Evolutionary conservation across 2,113 vertebrate species (phyloP).

Genomic region (Osmerus eperlanus): DNA sequence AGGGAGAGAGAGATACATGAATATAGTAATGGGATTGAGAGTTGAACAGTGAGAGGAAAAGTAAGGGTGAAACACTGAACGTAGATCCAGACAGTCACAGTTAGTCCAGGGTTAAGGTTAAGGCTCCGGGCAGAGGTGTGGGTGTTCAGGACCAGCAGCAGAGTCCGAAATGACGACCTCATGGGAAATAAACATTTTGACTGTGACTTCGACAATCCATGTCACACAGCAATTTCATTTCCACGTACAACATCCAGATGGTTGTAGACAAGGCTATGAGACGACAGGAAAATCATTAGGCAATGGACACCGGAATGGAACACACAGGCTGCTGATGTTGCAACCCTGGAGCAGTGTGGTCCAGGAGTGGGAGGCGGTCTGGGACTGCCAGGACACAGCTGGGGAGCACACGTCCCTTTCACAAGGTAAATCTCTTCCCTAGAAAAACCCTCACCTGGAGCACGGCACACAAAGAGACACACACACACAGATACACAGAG

Average conservation of each 20-base stretch:
- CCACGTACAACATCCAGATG: neutral
- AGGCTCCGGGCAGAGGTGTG: too few species aligned
- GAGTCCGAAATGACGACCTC: constrained; percentile 49
- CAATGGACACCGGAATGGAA: constrained; percentile 22
- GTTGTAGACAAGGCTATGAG: constrained; percentile 25
- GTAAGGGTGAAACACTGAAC: constrained; percentile 20
- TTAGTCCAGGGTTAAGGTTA: constrained; percentile 28
- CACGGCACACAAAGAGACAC: constrained; percentile 26
- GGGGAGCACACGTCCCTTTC: constrained; percentile 61
- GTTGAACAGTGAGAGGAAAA: neutral
- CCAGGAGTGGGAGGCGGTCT: constrained; percentile 9
- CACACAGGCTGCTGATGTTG: constrained; percentile 50
- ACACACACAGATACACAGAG: constrained; percentile 16
- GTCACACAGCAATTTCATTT: too few species aligned
- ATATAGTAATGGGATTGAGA: constrained; percentile 9
- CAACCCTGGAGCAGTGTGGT: constrained; percentile 14
- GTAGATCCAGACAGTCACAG: constrained; percentile 47
- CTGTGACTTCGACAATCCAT: too few species aligned
- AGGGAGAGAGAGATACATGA: neutral
- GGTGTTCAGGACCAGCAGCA: neutral
- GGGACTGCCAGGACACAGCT: constrained; percentile 52
- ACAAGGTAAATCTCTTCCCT: constrained; percentile 60
- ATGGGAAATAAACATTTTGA: neutral
- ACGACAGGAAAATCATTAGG: constrained; percentile 34
- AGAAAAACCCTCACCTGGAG: constrained; percentile 66